These are phyloP conservation scores for Dryobota labecula DNA, from an alignment of 2,888 invertebrate species.

Conservation along the genomic window DNA sequence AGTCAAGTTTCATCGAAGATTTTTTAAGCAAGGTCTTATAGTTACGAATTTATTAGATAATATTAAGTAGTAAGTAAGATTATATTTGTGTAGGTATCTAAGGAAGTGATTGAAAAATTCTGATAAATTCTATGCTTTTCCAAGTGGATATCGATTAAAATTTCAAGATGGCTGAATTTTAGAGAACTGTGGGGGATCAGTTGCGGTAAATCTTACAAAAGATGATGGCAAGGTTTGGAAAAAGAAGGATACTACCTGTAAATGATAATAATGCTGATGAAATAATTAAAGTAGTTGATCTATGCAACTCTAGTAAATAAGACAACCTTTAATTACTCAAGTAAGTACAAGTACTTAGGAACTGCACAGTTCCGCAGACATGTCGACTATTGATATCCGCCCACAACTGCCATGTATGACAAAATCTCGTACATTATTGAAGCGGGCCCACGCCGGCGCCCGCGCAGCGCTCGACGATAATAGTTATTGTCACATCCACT, in stretches of 20 bases:
- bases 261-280: no score
- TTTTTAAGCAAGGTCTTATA: background rate
- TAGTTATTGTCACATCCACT: conserved; percentile 42
- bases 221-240: no score
- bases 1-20: background rate
- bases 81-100: no score
- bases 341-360: background rate
- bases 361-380: conserved; percentile 21
- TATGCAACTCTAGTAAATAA: no score
- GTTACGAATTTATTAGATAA: no score
- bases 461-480: conserved; percentile 49
- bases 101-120: no score
- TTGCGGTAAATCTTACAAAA: no score
- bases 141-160: background rate
- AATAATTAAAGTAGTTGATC: background rate
- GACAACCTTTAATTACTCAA: no score
- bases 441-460: conserved; percentile 49
- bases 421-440: conserved; percentile 45
- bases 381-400: conserved; percentile 35
- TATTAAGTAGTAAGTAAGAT: no score
- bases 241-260: background rate
- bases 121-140: no score
- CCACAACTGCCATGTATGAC: conserved; percentile 50
- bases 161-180: background rate
- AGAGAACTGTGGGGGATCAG: background rate